Evolutionary conservation across 2,888 invertebrate genomes (phyloP).

Genomic region (Anorthoa munda): DNA sequence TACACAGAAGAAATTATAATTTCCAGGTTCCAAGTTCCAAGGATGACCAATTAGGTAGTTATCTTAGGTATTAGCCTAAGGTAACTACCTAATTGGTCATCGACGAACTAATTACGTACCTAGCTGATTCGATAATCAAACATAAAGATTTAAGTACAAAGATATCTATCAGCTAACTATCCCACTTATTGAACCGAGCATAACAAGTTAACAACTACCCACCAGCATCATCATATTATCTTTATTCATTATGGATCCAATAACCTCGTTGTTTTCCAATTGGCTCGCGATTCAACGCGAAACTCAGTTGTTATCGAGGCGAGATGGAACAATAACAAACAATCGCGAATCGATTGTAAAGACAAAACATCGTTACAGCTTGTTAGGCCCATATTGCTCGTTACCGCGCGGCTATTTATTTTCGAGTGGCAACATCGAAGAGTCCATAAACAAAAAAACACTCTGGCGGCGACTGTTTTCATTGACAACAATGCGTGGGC

Average conservation of each 20-base stretch:
- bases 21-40: too few relatives aligned
- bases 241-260: constrained; percentile 58
- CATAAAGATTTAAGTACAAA: background rate
- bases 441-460: constrained; percentile 91
- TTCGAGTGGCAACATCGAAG: constrained; percentile 90
- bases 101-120: background rate
- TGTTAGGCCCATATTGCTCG: constrained; percentile 88
- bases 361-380: constrained; percentile 87
- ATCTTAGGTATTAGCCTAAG: too few relatives aligned
- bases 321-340: constrained; percentile 80
- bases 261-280: constrained; percentile 65
- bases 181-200: background rate
- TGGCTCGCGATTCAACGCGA: constrained; percentile 68
- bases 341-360: constrained; percentile 81
- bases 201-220: constrained; percentile 20
- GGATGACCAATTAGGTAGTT: too few relatives aligned
- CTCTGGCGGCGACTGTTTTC: constrained; percentile 89
- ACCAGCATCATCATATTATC: constrained; percentile 11
- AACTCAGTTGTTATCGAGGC: constrained; percentile 72
- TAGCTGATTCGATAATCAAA: background rate
- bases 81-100: too few relatives aligned
- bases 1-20: background rate
- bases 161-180: background rate
- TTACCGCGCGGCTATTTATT: constrained; percentile 88
- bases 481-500: constrained; percentile 88